Conservation (phyloP, 2,797 vertebrate genomes). For the Sebastes reedi region DNA sequence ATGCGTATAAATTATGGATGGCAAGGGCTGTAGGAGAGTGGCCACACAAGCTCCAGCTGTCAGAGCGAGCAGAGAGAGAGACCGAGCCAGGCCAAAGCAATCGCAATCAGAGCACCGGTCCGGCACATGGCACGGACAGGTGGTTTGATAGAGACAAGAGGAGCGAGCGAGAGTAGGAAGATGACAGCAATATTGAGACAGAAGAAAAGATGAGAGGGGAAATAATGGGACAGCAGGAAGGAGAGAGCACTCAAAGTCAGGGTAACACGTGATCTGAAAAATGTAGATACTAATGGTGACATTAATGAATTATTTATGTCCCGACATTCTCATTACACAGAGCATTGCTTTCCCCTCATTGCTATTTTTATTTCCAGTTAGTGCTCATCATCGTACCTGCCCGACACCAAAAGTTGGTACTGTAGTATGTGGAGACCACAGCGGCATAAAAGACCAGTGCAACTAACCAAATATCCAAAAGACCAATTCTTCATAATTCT, state of each 20-base stretch:
- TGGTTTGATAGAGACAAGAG: conserved; percentile 36
- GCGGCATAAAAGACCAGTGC: neutral
- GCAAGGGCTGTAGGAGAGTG: conserved; percentile 56
- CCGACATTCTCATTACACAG: conserved; percentile 54
- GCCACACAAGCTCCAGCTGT: conserved; percentile 74
- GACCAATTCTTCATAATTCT: neutral
- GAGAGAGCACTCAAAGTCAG: conserved; percentile 44
- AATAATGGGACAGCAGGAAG: conserved; percentile 49
- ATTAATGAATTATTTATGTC: conserved; percentile 64
- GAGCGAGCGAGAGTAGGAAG: neutral
- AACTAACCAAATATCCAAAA: neutral
- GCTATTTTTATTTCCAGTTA: conserved; percentile 41
- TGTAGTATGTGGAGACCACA: neutral
- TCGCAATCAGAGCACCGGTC: conserved; percentile 50
- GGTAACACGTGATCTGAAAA: conserved; percentile 48
- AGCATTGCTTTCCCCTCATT: conserved; percentile 22
- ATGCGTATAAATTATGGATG: conserved; percentile 75
- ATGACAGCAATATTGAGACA: conserved; percentile 18
- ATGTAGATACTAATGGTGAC: conserved; percentile 56
- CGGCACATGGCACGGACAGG: conserved; percentile 57
- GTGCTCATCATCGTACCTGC: conserved; percentile 30
- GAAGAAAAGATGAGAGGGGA: conserved; percentile 24
- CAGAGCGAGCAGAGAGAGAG: conserved; percentile 50
- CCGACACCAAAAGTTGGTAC: neutral
- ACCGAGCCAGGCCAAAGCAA: conserved; percentile 59